These are phyloP conservation scores for Cryptus viduatorius DNA, from an alignment of 2,888 invertebrate species.

Conservation along the genomic window DNA sequence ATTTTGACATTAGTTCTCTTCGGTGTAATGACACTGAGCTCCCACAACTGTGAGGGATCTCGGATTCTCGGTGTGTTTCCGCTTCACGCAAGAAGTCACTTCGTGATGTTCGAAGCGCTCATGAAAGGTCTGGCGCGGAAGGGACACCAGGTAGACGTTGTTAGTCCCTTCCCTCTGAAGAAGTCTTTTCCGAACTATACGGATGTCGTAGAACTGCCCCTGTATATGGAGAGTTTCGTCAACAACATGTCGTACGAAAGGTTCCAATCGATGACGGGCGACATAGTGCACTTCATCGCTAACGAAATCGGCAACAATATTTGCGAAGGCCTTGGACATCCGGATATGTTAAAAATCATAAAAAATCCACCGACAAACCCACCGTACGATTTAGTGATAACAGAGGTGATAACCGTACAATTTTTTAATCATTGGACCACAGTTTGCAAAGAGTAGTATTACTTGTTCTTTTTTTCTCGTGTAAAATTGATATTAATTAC, in stretches of 20 bases:
- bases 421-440: neutral
- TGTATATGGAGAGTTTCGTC: conserved; percentile 43
- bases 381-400: conserved; percentile 73
- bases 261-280: conserved; percentile 45
- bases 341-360: conserved; percentile 70
- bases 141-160: conserved; percentile 84
- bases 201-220: conserved; percentile 62
- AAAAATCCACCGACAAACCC: conserved; percentile 73
- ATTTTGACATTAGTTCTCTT: conserved; percentile 20
- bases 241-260: conserved; percentile 63
- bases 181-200: conserved; percentile 69
- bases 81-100: conserved; percentile 85
- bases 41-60: conserved; percentile 59
- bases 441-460: neutral
- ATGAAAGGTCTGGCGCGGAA: conserved; percentile 82
- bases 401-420: conserved; percentile 63
- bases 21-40: conserved; percentile 16
- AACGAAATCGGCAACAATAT: conserved; percentile 66
- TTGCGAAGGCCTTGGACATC: conserved; percentile 70
- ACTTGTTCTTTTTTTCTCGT: neutral
- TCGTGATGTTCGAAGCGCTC: conserved; percentile 84
- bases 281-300: conserved; percentile 60
- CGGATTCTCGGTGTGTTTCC: conserved; percentile 82
- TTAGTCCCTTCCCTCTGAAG: conserved; percentile 70
- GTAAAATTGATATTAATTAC: neutral